Base-by-base conservation (phyloP, 2,113 vertebrate genomes). In the Dolichotis patagonum region DNA sequence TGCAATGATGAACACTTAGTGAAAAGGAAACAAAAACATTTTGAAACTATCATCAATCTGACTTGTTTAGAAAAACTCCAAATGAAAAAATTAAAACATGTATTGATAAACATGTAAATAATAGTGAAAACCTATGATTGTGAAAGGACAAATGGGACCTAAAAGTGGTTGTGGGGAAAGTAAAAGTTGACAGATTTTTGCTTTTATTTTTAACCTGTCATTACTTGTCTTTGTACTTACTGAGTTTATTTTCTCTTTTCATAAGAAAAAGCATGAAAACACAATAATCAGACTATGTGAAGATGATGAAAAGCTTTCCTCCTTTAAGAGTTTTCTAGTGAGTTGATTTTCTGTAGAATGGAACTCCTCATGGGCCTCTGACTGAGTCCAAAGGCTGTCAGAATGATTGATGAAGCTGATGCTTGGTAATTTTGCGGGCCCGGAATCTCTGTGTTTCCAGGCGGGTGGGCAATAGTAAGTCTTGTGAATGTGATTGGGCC, bases 271-370 rank as follows among this genome's bases (percentile, higher is more conserved):
- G n/a, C 35, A 49, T 69, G 7, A 77, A 92, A 94, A 56, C 5
- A 19, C 7, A 56, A 13, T 49, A 32, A 71, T 52, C 28, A 20
- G 19, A 16, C 58, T 54, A 6, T 14, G 12, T 52, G 77, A 80
- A 26, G 60, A 52, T 35, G 28, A 90, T 58, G 85, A 88, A 94
- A 80, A 83, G 38, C 4, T 30, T 63, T 86, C 35, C 54, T 73
- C 30, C 60, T 65, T 46, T 63, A 9, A 67, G 0, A 20, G 38
- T 49, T 91, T 86, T 41, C 60, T 38, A 54, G 19, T 20, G 9
- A 46, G 69, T 49, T 91, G 60, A n/a, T 83, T 97, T 88, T 65
- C 22, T 73, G 26, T 49, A 80, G 69, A 38, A 71, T 19, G 3
- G 41, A 85, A 60, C 41, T 71, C 67, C 49, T 65, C 60, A 12